Evolutionary conservation across 2,113 vertebrate genomes (phyloP), one percentile per base, ranked within the genome.

Genomic region (Fukomys damarensis): DNA sequence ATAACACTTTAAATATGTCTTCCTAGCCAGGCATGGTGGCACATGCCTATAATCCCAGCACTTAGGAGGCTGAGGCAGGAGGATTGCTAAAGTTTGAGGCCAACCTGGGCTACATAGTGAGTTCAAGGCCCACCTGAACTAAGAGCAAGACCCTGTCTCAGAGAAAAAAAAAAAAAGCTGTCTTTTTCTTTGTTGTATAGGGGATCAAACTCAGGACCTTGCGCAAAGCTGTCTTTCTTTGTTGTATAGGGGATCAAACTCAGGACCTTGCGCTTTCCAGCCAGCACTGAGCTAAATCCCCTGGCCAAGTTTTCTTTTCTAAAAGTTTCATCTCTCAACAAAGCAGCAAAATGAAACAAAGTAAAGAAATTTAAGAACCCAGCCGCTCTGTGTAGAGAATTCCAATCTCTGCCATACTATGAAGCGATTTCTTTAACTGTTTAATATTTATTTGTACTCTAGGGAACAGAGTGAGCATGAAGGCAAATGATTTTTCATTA

Each of bases 271-370:
- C n/a, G n/a, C n/a, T n/a, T n/a, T n/a, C n/a, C n/a, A n/a, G n/a
- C n/a, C n/a, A n/a, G n/a, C n/a, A n/a, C n/a, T n/a, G n/a, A n/a
- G n/a, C n/a, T n/a, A n/a, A n/a, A n/a, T n/a, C n/a, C n/a, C n/a
- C n/a, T n/a, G 46, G 46, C 46, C 46, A 70, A 94, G 49, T 79
- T 72, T 89, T 93, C 93, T 43, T 46, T 85, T 96, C 54, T 70
- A 56, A 84, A 96, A 87, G 84, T 41, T 76, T 58, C 65, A 58
- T 79, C 59, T 86, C 56, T 83, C 84, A 91, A 93, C 70, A 76
- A 93, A 96, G 46, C 20, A 91, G 76, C 35, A 63, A 91, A 92
- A 86, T 43, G 65, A 95, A 96, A 92, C 1, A 82, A 76, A 97
- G 10, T 43, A n/a, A 95, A 89, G n/a, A 82, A 93, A 85, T 82